A percentile compares a stretch with the other conserved stretches of the same genome.
Evolutionary conservation across 2,797 vertebrate species (phyloP).

Genomic region (Onychomys arenicola): DNA sequence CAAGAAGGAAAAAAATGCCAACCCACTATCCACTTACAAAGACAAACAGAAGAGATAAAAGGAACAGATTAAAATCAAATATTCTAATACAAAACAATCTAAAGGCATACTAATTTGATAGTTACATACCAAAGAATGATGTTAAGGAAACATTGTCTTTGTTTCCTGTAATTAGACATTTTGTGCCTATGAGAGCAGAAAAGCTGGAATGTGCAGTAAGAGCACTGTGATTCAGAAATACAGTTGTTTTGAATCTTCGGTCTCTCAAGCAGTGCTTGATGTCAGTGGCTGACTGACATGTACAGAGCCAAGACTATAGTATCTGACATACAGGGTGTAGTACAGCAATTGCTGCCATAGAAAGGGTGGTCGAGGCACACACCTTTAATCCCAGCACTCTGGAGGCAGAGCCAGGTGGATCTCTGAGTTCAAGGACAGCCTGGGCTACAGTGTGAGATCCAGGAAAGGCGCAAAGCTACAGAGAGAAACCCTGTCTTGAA

Average conservation of each 20-base stretch:
- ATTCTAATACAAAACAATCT: neutral
- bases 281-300: neutral
- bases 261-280: no score
- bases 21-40: neutral
- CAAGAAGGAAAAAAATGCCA: neutral
- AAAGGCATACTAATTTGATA: neutral
- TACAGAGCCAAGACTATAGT: neutral
- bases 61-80: neutral
- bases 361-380: no score
- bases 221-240: neutral
- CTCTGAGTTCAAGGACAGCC: no score
- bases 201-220: neutral
- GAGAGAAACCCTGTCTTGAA: no score
- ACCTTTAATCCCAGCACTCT: no score
- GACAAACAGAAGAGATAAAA: neutral
- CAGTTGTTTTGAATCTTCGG: neutral
- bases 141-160: neutral
- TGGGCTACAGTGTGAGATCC: no score
- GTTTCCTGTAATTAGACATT: neutral
- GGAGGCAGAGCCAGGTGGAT: no score
- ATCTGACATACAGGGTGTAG: neutral
- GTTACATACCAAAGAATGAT: neutral
- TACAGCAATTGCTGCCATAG: neutral
- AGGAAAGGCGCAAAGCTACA: no score
- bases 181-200: neutral